Evolutionary conservation across 2,113 vertebrate species (phyloP), one percentile per base, ranked within the genome.

Genomic region (Pseudorhombus dupliciocellatus): DNA sequence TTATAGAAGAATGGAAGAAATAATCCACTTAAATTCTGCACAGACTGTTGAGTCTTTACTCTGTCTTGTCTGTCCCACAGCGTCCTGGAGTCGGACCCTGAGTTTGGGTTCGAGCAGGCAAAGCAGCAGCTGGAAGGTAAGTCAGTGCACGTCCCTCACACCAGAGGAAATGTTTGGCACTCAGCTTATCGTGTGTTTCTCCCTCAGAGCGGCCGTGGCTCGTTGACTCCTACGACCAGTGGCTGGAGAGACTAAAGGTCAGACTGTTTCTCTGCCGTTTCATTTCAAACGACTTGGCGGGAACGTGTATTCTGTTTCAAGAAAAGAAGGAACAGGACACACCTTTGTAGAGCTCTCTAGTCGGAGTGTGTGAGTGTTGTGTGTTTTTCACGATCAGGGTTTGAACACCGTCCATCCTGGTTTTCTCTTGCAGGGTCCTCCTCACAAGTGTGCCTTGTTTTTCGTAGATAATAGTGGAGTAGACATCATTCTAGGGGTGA

Each of bases 381-480:
- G 14, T 58, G 28, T 22, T 58, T 58, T 37, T 22, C 4, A 21
- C 52, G 66, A 26, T 66, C 53, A 69, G 42, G 70, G 66, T 77
- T 94, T 94, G 85, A 94, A 93, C 70, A 60, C 83, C 16, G 73
- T 80, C 73, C 78, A 37, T 89, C 77, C 86, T 92, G 92, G 77
- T 94, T 94, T 95, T 96, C 90, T 96, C 93, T 97, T 96, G 61
- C 96, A 99, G 98, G 98, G 96, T 85, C 95, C 95, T 81, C 96
- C 98, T 96, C 97, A 99, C 90, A 97, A 96, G 96, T 99, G 98
- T 96, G 98, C 97, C 94, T 97, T 99, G 95, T 98, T 99, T 95
- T 99, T 99, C 94, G 97, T 98, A 95, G 98, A 99, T 96, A 99
- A 99, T 94, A 99, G 98, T 93, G 98, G 98, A 89, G 94, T 99